Evolutionary conservation across 2,797 vertebrate species (phyloP), one percentile per base, ranked within the genome.

Genomic region (Gobionotothen gibberifrons): DNA sequence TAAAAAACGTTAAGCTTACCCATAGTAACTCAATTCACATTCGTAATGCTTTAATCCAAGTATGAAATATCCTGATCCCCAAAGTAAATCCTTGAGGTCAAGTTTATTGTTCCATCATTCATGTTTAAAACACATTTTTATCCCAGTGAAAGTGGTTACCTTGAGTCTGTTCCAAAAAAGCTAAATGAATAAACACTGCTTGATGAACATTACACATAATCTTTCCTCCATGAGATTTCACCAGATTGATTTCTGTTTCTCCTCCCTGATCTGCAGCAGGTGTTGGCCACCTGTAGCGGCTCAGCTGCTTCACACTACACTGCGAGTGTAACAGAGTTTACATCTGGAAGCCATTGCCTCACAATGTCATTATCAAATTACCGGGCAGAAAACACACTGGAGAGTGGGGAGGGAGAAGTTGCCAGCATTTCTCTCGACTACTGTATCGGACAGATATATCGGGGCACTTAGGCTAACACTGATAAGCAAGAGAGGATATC

Each of bases 301-400:
- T 65, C 54, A 60, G 66, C 72, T 46, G 49, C 59, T 69, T 70
- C 40, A 47, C 77, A 66, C 69, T 72, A 21, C 62, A 67, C 36
- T 51, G 48, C 17, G 19, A 46, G 68, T 46, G 29, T 21, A 46
- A 29, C 52, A 71, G 39, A 58, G 42, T 55, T 69, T 72, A 73
- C 88, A 90, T 87, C 87, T 88, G 85, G 90, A 88, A 90, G 71
- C 52, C 58, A 79, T 90, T 74, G 55, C 73, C 64, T 82, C 43
- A 46, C 58, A 78, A 82, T 82, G 72, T 83, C 77, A 86, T 91
- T 84, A 89, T 89, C 86, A 87, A 85, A 90, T 90, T 85, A 90
- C 82, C 68, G 57, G 72, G 51, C 54, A 76, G 79, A 84, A 86
- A 82, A 77, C 76, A 77, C 78, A 43, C 36, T n/a, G 58, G 21